Evolutionary conservation across 2,888 invertebrate genomes (phyloP), one percentile per base, ranked within the genome.

Genomic region (Metopia argyrocephala): DNA sequence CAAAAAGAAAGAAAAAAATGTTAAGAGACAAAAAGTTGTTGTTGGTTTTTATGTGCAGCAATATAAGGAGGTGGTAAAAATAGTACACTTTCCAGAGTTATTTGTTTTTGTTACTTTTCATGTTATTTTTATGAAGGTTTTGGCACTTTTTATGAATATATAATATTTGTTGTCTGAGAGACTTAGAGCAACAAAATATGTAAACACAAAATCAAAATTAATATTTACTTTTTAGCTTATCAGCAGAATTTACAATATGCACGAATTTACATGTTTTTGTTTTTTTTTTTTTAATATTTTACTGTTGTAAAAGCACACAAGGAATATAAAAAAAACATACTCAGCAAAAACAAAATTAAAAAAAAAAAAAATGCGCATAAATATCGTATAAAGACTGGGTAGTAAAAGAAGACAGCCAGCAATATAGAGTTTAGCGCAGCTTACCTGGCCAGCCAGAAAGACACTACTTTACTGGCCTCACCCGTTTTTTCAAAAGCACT

Each of bases 301-400:
- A 12, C 15, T 38, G 38, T 12, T 38, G 38, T 38, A 38, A 31
- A 15, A 38, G 15, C 15, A 38, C 38, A 9, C 38, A 38, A 15
- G 3, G 38, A 38, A 38, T 3, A 57, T 5, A 28, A 5, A 31
- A 64, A 56, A 64, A 38, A 62, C 20, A 54, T 20, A 31, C 31
- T 38, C 31, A 28, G 68, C 28, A 76, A 31, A 38, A 38, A 15
- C 38, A 5, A 20, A 9, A 56, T n/a, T 18, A 28, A 71, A 25
- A 66, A 38, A 61, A 12, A 59, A 78, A 70, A 78, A 71, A 78
- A 28, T 78, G 78, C 78, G 78, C 78, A 78, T 78, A 78, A 73
- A 73, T 56, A n/a, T 62, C 38, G 18, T 46, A 66, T 70, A 66
- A 48, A 65, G 59, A 52, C 50, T 78, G 38, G 38, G 38, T 15